Evolutionary conservation across 2,888 invertebrate genomes (phyloP).

Genomic region (Lasius fuliginosus): DNA sequence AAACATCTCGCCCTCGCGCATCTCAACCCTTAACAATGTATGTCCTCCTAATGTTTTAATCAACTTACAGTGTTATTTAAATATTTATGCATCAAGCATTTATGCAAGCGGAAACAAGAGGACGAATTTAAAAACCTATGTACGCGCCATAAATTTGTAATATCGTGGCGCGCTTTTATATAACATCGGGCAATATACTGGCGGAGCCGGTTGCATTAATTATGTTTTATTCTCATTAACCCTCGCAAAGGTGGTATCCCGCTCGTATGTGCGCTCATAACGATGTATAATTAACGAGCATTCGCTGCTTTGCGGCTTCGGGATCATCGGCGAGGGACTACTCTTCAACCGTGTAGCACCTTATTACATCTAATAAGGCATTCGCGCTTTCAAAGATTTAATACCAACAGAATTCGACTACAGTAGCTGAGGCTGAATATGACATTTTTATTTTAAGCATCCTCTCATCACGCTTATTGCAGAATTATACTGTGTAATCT

Average conservation of each 20-base stretch:
- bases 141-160: conserved; percentile 34
- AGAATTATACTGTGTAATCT: not conserved
- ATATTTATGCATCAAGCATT: conserved; percentile 22
- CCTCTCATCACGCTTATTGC: not conserved
- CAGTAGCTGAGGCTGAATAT: not conserved
- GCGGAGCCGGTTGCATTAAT: conserved; percentile 42
- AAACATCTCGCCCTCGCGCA: not conserved
- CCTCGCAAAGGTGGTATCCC: conserved; percentile 26
- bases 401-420: not conserved
- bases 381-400: conserved; percentile 40
- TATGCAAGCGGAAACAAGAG: conserved; percentile 8
- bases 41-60: conserved; percentile 4
- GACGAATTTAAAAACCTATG: conserved; percentile 41
- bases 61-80: conserved; percentile 3
- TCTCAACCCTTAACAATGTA: conserved; percentile 5
- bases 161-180: conserved; percentile 5
- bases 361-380: conserved; percentile 38
- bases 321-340: conserved; percentile 48
- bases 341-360: conserved; percentile 11
- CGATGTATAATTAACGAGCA: conserved; percentile 48
- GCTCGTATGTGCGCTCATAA: conserved; percentile 28
- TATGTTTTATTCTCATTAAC: conserved; percentile 56
- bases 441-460: conserved; percentile 25
- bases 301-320: conserved; percentile 46
- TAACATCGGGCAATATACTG: conserved; percentile 18